Conservation (phyloP, 2,888 invertebrate genomes). For the Drosophila macrospina region DNA sequence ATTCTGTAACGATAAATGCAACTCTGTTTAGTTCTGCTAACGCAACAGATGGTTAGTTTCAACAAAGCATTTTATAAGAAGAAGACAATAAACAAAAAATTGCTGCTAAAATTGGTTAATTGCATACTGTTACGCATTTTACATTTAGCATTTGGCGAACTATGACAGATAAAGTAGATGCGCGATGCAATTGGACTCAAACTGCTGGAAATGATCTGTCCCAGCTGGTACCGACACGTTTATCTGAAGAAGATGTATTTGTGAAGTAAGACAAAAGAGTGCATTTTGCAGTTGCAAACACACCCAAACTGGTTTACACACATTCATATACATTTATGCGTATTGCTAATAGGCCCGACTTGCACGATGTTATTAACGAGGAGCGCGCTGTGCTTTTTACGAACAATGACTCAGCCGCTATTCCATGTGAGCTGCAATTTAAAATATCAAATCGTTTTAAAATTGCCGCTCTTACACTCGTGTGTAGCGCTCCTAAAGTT, state of each 20-base stretch:
- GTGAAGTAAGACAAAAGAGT: slow-evolving; percentile 78
- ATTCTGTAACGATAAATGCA: slow-evolving; percentile 26
- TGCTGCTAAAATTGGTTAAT: slow-evolving; percentile 4
- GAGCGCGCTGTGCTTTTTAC: slow-evolving; percentile 77
- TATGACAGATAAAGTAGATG: slow-evolving; percentile 57
- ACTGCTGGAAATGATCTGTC: slow-evolving; percentile 72
- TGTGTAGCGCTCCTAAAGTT: slow-evolving; percentile 80
- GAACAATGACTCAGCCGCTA: slow-evolving; percentile 35
- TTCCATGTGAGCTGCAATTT: slow-evolving; percentile 79
- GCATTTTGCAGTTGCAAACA: slow-evolving; percentile 18
- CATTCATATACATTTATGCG: slow-evolving; percentile 4
- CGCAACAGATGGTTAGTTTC: slow-evolving; percentile 31
- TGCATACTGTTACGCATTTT: neutral
- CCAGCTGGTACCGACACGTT: slow-evolving; percentile 63
- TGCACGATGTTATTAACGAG: slow-evolving; percentile 77
- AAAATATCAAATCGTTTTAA: slow-evolving; percentile 70
- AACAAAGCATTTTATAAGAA: slow-evolving; percentile 13
- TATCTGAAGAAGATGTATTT: slow-evolving; percentile 76
- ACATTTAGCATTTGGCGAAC: neutral
- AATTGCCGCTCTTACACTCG: slow-evolving; percentile 77
- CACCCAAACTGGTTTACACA: slow-evolving; percentile 54
- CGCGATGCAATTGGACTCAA: slow-evolving; percentile 74
- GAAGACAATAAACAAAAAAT: slow-evolving; percentile 52
- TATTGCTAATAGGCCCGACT: slow-evolving; percentile 64
- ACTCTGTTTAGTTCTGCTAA: slow-evolving; percentile 33